phyloP scores from a whole-genome alignment of 92 coral and sea anemone species.

The Zoanthus sansibaricus region DNA sequence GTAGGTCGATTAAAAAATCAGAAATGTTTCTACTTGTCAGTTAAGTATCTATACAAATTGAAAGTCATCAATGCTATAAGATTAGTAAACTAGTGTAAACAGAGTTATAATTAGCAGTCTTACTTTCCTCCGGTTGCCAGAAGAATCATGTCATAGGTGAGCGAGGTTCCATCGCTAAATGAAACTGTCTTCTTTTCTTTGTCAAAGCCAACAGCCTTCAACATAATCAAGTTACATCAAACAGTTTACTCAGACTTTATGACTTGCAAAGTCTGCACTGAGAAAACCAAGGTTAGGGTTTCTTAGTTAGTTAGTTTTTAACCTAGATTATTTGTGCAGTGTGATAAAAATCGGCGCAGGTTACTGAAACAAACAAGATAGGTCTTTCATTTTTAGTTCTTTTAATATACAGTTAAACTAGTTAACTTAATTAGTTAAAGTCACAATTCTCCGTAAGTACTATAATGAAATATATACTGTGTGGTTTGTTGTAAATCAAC shows the following conservation, averaged over 20 bases:
- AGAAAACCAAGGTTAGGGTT: not conserved
- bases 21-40: not conserved
- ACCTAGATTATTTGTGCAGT: not conserved
- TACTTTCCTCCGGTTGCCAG: constrained; percentile 97
- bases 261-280: not conserved
- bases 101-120: constrained; percentile 46
- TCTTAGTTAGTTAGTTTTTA: not conserved
- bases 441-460: too few species aligned
- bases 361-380: too few species aligned
- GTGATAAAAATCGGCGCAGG: not conserved
- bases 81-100: not conserved
- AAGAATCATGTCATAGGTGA: constrained; percentile 80
- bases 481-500: too few species aligned
- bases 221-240: not conserved
- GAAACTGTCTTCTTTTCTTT: constrained; percentile 72
- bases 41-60: not conserved
- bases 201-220: constrained; percentile 80
- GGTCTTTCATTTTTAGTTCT: too few species aligned
- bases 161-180: constrained; percentile 71
- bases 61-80: not conserved
- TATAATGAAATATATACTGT: too few species aligned
- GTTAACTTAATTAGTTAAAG: too few species aligned
- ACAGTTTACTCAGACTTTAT: not conserved
- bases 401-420: too few species aligned
- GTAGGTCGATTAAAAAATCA: not conserved